Evolutionary conservation across 2,797 vertebrate genomes (phyloP).

Genomic region (Crax fasciolata): DNA sequence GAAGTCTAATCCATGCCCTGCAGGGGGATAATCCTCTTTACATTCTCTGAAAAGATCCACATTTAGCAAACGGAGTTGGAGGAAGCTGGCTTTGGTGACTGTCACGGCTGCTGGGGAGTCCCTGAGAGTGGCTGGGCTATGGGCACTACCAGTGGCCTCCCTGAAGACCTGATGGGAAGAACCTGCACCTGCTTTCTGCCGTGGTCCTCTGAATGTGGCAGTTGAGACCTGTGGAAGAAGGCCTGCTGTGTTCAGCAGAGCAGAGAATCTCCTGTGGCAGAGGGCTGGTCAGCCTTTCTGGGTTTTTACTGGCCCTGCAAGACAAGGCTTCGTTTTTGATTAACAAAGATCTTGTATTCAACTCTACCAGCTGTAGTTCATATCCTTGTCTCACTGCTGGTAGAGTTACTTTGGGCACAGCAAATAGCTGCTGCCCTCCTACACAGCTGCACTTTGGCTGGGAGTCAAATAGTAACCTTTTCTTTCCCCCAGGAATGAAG

Average conservation of each 20-base stretch:
- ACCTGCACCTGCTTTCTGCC: not conserved
- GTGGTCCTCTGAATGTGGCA: not conserved
- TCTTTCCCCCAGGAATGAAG: not conserved
- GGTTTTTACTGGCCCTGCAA: not conserved
- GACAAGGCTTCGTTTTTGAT: not conserved
- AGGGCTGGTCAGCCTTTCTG: not conserved
- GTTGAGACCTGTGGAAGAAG: not conserved
- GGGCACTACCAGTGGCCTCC: not conserved
- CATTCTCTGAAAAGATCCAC: not conserved
- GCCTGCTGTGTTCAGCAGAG: not conserved
- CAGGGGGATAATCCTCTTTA: not conserved
- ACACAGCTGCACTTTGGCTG: not conserved
- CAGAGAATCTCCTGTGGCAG: not conserved
- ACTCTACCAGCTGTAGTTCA: not conserved
- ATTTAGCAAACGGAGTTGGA: not conserved
- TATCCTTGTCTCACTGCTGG: not conserved
- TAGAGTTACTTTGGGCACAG: not conserved
- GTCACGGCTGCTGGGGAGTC: not conserved
- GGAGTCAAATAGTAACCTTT: not conserved
- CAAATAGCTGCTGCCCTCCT: not conserved
- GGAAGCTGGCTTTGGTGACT: not conserved
- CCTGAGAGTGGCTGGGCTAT: not conserved
- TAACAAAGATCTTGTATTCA: not conserved
- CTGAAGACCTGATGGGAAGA: not conserved
- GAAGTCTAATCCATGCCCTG: not conserved